Conservation (phyloP, 1,140 invertebrate species). For the Hesperophylax magnus region DNA sequence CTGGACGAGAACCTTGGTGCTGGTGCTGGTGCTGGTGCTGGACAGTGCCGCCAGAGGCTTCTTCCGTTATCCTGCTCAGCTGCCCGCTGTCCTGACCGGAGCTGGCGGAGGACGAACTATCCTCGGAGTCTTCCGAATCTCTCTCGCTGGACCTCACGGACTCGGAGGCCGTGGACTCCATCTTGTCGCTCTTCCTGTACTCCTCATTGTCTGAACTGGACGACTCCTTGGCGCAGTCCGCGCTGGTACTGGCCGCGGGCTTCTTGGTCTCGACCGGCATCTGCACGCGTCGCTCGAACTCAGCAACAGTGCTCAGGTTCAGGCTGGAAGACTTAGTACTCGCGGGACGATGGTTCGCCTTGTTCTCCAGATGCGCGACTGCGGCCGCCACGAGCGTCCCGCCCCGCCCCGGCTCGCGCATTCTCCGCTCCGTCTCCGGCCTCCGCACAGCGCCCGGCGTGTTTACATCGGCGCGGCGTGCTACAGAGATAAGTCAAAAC, state of each 20-base stretch:
- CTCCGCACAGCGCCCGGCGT: neutral
- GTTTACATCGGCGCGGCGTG: slow-evolving; percentile 18
- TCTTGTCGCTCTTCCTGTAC: slow-evolving; percentile 8
- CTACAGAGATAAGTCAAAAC: too few species aligned
- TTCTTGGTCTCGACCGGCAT: slow-evolving; percentile 22
- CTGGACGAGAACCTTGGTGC: slow-evolving; percentile 33
- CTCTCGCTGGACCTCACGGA: slow-evolving; percentile 35
- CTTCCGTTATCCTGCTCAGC: slow-evolving; percentile 17
- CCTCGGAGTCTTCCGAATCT: slow-evolving; percentile 43
- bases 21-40: neutral
- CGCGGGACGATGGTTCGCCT: slow-evolving; percentile 60
- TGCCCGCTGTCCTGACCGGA: slow-evolving; percentile 15
- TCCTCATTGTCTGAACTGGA: slow-evolving; percentile 47
- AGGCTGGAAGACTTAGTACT: slow-evolving; percentile 50
- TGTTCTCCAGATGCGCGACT: slow-evolving; percentile 66
- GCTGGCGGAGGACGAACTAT: slow-evolving; percentile 15
- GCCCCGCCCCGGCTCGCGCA: slow-evolving; percentile 60
- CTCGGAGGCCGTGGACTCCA: slow-evolving; percentile 46
- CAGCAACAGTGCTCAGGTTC: too few species aligned
- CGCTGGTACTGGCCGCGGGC: slow-evolving; percentile 12
- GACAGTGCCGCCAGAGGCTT: neutral
- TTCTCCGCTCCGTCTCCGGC: neutral
- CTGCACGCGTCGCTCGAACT: slow-evolving; percentile 58
- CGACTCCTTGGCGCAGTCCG: slow-evolving; percentile 20
- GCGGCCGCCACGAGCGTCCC: slow-evolving; percentile 69